A percentile compares a stretch with the other conserved stretches of the same genome.
These are phyloP conservation scores for Oceanodroma tethys DNA, from an alignment of 2,113 vertebrate genomes.

Conservation along the genomic window DNA sequence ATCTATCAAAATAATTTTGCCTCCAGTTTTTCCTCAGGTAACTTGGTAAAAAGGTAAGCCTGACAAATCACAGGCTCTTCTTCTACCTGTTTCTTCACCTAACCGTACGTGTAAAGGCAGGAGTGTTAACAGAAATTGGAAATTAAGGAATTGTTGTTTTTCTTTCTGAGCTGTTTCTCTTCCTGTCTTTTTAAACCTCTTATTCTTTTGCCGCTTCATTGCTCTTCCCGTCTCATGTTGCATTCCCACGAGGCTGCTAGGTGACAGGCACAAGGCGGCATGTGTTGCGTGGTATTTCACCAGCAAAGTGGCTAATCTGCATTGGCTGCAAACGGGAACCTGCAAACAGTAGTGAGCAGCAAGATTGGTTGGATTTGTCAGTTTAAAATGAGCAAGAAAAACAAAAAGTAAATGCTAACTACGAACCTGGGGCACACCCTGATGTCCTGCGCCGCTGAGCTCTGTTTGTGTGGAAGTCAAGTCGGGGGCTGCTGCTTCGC, in stretches of 20 bases:
- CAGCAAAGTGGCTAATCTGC: conserved; percentile 48
- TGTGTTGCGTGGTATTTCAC: conserved; percentile 28
- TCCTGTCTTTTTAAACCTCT: conserved; percentile 22
- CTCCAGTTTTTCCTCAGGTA: background rate
- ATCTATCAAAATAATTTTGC: background rate
- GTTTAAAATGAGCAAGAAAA: background rate
- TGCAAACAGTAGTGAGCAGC: background rate
- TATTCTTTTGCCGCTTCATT: conserved; percentile 28
- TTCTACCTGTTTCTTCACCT: background rate
- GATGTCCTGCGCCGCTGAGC: background rate
- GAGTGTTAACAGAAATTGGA: background rate
- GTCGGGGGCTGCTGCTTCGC: background rate
- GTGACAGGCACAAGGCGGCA: conserved; percentile 53
- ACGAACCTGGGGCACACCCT: background rate
- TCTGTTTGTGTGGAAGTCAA: background rate
- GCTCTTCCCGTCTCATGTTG: conserved; percentile 15
- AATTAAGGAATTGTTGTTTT: background rate
- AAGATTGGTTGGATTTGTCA: background rate
- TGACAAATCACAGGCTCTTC: background rate
- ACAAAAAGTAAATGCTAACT: background rate
- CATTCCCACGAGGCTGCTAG: conserved; percentile 56
- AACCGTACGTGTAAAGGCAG: background rate
- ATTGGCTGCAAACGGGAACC: background rate
- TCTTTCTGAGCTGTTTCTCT: background rate
- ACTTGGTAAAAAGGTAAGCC: background rate